A percentile compares a stretch with the other conserved stretches of the same genome.
Evolutionary conservation across 2,888 invertebrate genomes (phyloP).

Genomic region (Abscondita cerata): DNA sequence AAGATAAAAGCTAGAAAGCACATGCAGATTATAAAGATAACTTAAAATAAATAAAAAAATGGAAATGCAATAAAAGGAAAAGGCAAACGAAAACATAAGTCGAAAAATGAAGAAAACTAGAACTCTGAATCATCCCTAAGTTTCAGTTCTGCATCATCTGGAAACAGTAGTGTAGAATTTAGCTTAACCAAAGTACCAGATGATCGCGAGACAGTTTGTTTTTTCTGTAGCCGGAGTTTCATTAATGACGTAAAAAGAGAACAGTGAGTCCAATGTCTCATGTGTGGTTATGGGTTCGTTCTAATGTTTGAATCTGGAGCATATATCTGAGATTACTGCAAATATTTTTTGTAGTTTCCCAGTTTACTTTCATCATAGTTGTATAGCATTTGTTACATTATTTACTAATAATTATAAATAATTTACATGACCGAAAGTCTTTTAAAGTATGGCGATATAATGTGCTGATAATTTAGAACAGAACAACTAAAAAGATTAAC

Average conservation of each 20-base stretch:
- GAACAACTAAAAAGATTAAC: too few species aligned
- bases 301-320: constrained; percentile 1
- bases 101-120: not conserved
- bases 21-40: not conserved
- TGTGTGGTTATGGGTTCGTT: too few species aligned
- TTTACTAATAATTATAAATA: not conserved
- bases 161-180: not conserved
- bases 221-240: not conserved
- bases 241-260: not conserved
- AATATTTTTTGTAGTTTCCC: too few species aligned
- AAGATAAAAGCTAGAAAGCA: constrained; percentile 1
- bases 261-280: not conserved
- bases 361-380: too few species aligned
- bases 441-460: not conserved
- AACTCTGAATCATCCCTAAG: not conserved
- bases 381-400: too few species aligned
- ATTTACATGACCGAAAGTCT: not conserved
- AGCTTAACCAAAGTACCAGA: not conserved
- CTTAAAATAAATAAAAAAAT: constrained; percentile 1
- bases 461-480: not conserved
- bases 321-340: too few species aligned
- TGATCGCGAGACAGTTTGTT: constrained; percentile 7
- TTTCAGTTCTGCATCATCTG: not conserved
- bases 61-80: not conserved
- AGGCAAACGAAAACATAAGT: not conserved